These are phyloP conservation scores for Crocodylus rhombifer DNA, from an alignment of 2,797 vertebrate species.

Conservation along the genomic window DNA sequence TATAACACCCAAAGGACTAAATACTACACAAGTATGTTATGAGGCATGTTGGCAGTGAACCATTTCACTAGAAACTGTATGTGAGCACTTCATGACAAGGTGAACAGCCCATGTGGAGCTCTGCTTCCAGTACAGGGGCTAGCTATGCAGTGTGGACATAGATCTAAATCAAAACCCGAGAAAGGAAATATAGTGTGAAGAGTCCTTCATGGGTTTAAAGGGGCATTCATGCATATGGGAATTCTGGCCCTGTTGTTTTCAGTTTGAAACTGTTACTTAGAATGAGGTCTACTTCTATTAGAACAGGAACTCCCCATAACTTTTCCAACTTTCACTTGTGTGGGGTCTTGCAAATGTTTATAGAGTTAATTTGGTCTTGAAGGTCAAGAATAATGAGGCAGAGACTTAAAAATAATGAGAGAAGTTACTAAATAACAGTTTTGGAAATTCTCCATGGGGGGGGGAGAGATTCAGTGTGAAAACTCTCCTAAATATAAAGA, in stretches of 20 bases:
- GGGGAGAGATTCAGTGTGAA: too few relatives aligned
- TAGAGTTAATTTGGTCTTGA: neutral
- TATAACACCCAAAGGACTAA: conserved; percentile 2
- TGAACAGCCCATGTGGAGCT: too few relatives aligned
- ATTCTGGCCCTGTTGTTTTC: neutral
- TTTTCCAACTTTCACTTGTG: neutral
- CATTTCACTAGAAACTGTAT: too few relatives aligned
- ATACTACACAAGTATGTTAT: conserved; percentile 31
- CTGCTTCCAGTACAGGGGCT: too few relatives aligned
- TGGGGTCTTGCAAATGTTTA: neutral
- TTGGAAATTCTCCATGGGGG: neutral
- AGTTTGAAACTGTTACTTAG: conserved; percentile 10
- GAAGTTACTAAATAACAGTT: neutral
- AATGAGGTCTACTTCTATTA: neutral
- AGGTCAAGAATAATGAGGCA: neutral
- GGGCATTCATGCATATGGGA: neutral
- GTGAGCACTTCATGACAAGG: too few relatives aligned
- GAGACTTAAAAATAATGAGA: neutral
- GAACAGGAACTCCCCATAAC: neutral
- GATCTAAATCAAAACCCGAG: too few relatives aligned
- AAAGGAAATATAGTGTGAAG: neutral
- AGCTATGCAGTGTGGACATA: too few relatives aligned
- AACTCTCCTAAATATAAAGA: neutral
- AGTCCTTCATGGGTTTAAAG: conserved; percentile 3
- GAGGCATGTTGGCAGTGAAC: neutral